These are phyloP conservation scores for Ariopsis seemanni DNA, from an alignment of 2,113 vertebrate species.

Conservation along the genomic window DNA sequence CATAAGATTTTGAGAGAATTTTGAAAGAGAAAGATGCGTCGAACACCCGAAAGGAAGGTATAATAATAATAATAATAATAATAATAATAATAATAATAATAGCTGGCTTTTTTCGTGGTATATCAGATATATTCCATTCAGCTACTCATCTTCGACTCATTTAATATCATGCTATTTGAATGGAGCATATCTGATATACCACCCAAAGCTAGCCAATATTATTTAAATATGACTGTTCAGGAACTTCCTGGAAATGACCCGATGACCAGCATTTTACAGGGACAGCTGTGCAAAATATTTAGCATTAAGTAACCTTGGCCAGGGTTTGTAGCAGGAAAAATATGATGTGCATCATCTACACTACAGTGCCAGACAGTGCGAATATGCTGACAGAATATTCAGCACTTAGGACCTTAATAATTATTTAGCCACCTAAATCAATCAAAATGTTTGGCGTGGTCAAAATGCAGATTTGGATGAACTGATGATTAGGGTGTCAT, in stretches of 20 bases:
- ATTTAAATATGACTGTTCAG: neutral
- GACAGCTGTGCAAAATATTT: neutral
- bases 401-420: neutral
- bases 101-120: no score
- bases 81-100: no score
- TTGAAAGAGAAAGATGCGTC: no score
- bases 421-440: conserved; percentile 7
- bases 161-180: no score
- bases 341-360: neutral
- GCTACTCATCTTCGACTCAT: no score
- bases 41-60: no score
- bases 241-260: neutral
- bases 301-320: conserved; percentile 13
- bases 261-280: neutral
- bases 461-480: conserved; percentile 7
- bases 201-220: no score
- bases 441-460: no score
- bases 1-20: no score
- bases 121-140: no score
- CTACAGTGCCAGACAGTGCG: neutral
- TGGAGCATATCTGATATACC: no score
- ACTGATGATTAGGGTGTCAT: neutral
- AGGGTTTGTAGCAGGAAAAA: neutral
- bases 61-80: no score
- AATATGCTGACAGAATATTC: conserved; percentile 1